A percentile compares a stretch with the other conserved stretches of the same genome.
These are phyloP conservation scores for Campoletis raptor DNA, from an alignment of 2,888 invertebrate species.

Conservation along the genomic window DNA sequence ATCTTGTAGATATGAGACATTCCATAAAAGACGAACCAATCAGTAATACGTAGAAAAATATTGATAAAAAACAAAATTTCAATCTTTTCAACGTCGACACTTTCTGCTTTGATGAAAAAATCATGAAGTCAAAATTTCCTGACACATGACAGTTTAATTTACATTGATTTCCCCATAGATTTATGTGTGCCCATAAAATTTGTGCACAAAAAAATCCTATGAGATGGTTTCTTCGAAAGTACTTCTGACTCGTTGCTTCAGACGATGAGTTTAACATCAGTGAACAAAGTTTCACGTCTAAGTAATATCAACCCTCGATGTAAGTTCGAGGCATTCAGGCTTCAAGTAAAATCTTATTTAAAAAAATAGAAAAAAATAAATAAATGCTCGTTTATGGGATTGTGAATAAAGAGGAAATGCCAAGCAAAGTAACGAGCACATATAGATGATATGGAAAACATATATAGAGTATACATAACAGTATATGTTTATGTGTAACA, in stretches of 20 bases:
- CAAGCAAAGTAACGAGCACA: not conserved
- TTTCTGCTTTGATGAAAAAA: not conserved
- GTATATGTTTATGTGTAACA: conserved; percentile 26
- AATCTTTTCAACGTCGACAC: not conserved
- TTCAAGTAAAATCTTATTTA: not conserved
- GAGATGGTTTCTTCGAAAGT: not conserved
- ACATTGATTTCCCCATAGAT: not conserved
- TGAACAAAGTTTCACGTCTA: not conserved
- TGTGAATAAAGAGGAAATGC: not conserved
- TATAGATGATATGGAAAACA: conserved; percentile 6
- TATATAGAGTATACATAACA: conserved; percentile 18
- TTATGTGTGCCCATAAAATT: not conserved
- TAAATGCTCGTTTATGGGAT: not conserved
- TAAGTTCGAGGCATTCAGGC: not conserved
- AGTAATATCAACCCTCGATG: conserved; percentile 1
- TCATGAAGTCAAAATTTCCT: not conserved
- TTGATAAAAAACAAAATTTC: not conserved
- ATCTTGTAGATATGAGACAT: conserved; percentile 4
- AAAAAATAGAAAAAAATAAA: not conserved
- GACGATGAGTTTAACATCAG: conserved; percentile 11
- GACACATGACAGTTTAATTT: not conserved
- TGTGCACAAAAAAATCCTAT: not conserved
- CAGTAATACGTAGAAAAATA: not conserved
- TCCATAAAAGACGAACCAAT: not conserved
- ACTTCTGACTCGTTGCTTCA: conserved; percentile 8